Evolutionary conservation across 2,888 invertebrate species (phyloP).

Genomic region (Galeopsomyia nigrocyanea): DNA sequence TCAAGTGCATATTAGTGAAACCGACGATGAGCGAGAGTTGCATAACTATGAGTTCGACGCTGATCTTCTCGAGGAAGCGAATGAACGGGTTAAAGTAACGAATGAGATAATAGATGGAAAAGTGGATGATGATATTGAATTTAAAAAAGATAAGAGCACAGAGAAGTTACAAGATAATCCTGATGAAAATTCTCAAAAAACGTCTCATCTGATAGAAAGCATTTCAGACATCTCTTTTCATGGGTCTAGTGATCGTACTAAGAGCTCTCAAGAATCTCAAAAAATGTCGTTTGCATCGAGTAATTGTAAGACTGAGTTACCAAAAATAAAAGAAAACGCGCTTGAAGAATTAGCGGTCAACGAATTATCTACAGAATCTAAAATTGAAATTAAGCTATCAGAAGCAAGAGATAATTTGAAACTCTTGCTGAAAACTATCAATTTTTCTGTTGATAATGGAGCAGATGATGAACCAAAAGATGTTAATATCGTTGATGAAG

Average conservation of each 20-base stretch:
- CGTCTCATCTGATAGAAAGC: constrained; percentile 29
- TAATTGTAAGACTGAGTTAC: neutral
- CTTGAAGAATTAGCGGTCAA: neutral
- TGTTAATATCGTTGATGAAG: neutral
- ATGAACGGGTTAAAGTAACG: neutral
- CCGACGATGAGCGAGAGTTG: neutral
- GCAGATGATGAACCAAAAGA: neutral
- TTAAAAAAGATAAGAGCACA: neutral
- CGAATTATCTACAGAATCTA: constrained; percentile 33
- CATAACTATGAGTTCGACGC: neutral
- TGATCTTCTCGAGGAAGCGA: neutral
- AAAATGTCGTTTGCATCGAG: neutral
- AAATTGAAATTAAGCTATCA: constrained; percentile 26
- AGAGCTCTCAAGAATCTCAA: neutral
- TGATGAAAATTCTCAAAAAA: constrained; percentile 19
- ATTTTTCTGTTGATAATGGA: neutral
- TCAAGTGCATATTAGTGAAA: no score
- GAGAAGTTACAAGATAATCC: neutral
- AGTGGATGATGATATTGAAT: neutral
- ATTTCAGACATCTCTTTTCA: constrained; percentile 18
- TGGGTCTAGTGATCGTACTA: neutral
- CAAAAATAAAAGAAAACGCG: neutral
- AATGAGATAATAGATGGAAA: no score
- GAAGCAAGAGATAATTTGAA: constrained; percentile 27
- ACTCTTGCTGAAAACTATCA: constrained; percentile 21